Percentiles rank a stretch among this genome's conserved stretches.
Conservation (phyloP, 1,140 invertebrate genomes). For the Leptinotarsa lineolata region DNA sequence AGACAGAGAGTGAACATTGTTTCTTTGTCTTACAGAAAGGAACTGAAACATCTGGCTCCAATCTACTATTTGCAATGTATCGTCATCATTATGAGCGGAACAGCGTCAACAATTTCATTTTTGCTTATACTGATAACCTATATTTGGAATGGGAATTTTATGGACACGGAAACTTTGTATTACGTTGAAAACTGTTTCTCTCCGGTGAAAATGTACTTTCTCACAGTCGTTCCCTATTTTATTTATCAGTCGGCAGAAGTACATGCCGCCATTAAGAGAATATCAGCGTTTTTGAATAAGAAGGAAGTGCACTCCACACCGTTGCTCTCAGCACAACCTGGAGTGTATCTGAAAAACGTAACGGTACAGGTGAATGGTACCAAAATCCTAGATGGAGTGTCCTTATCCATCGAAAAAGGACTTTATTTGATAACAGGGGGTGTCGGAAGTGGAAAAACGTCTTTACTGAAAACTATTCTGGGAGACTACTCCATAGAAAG, state of each 20-base stretch:
- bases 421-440: neutral
- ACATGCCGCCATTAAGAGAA: constrained; percentile 38
- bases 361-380: constrained; percentile 40
- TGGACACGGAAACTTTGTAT: constrained; percentile 78
- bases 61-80: constrained; percentile 48
- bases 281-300: constrained; percentile 35
- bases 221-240: constrained; percentile 73
- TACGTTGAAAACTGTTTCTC: constrained; percentile 76
- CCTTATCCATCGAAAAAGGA: constrained; percentile 12
- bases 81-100: constrained; percentile 52
- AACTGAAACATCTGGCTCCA: constrained; percentile 40
- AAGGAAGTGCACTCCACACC: constrained; percentile 28
- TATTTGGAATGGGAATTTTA: constrained; percentile 66
- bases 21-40: constrained; percentile 13
- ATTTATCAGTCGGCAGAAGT: constrained; percentile 63
- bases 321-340: constrained; percentile 29
- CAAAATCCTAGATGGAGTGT: constrained; percentile 58
- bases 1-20: neutral
- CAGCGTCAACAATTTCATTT: constrained; percentile 67
- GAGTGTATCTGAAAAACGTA: constrained; percentile 37
- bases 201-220: constrained; percentile 72
- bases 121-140: constrained; percentile 69
- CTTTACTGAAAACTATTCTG: neutral
- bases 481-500: neutral
- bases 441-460: neutral